Conservation (phyloP, 2,113 vertebrate species). For the Chionomys nivalis region DNA sequence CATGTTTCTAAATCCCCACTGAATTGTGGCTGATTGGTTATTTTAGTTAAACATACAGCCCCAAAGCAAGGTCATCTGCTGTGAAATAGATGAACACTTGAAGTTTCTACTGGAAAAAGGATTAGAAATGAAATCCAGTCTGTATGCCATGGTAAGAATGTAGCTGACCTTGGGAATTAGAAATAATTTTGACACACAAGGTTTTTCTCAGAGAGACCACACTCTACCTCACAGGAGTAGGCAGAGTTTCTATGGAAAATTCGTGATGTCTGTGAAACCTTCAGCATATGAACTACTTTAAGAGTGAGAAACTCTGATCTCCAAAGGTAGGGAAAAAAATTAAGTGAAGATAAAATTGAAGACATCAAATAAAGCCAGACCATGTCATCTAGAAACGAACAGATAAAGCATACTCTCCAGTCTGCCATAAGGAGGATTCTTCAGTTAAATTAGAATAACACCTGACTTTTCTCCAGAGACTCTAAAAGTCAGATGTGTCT, state of each 20-base stretch:
- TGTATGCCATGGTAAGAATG: not conserved
- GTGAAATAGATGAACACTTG: slow-evolving; percentile 10
- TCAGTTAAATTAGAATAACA: slow-evolving; percentile 36
- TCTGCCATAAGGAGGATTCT: not conserved
- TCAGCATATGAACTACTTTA: slow-evolving; percentile 5
- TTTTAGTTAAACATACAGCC: slow-evolving; percentile 17
- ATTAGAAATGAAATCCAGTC: not conserved
- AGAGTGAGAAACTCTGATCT: slow-evolving; percentile 47
- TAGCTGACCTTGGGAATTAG: slow-evolving; percentile 8
- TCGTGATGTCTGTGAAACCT: not conserved
- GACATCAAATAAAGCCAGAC: slow-evolving; percentile 31
- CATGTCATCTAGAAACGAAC: slow-evolving; percentile 31
- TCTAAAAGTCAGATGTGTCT: not conserved
- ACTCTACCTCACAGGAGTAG: not conserved
- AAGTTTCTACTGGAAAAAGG: not conserved
- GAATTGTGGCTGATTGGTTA: not conserved
- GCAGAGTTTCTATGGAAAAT: slow-evolving; percentile 42
- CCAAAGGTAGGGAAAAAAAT: slow-evolving; percentile 50
- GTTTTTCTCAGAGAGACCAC: not conserved
- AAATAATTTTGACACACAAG: not conserved
- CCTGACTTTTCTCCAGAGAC: not conserved
- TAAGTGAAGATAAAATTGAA: slow-evolving; percentile 61
- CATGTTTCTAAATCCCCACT: not conserved
- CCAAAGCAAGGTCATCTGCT: slow-evolving; percentile 9
- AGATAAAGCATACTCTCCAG: not conserved